A percentile compares a stretch with the other conserved stretches of the same genome.
phyloP scores from a whole-genome alignment of 92 coral and sea anemone species.

The Siderastrea siderea region DNA sequence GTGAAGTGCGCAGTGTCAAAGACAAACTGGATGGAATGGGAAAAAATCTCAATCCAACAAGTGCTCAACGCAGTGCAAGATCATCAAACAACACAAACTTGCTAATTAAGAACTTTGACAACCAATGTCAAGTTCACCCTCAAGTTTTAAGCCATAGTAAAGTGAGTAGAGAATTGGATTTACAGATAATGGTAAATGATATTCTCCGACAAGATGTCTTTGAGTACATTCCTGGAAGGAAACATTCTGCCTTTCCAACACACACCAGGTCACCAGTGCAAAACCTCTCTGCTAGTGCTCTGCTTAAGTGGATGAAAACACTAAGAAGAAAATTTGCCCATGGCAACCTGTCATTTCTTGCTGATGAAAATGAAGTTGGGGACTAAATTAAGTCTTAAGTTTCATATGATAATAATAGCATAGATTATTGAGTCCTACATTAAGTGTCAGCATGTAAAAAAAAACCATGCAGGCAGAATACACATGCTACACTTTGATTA shows the following conservation, averaged over 20 bases:
- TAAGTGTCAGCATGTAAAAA: too few species aligned
- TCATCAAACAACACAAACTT: constrained; percentile 44
- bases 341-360: constrained; percentile 47
- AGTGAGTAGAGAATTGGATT: constrained; percentile 43
- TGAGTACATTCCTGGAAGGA: constrained; percentile 43
- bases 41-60: constrained; percentile 29
- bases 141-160: constrained; percentile 39
- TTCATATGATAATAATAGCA: too few species aligned
- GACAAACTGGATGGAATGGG: constrained; percentile 46
- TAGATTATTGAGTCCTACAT: too few species aligned
- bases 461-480: too few species aligned
- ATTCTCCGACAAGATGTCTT: constrained; percentile 44
- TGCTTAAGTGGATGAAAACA: constrained; percentile 67
- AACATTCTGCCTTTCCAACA: constrained; percentile 57
- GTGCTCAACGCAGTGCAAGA: constrained; percentile 46
- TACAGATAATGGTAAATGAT: constrained; percentile 46
- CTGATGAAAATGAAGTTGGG: not conserved
- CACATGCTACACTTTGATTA: too few species aligned
- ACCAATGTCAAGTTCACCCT: constrained; percentile 29
- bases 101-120: constrained; percentile 36
- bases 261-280: constrained; percentile 58
- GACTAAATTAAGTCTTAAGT: too few species aligned
- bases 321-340: constrained; percentile 41
- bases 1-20: constrained; percentile 47
- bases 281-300: constrained; percentile 34